A percentile compares a stretch with the other conserved stretches of the same genome.
Evolutionary conservation across 2,113 vertebrate species (phyloP).

Genomic region (Leucosticte australis): DNA sequence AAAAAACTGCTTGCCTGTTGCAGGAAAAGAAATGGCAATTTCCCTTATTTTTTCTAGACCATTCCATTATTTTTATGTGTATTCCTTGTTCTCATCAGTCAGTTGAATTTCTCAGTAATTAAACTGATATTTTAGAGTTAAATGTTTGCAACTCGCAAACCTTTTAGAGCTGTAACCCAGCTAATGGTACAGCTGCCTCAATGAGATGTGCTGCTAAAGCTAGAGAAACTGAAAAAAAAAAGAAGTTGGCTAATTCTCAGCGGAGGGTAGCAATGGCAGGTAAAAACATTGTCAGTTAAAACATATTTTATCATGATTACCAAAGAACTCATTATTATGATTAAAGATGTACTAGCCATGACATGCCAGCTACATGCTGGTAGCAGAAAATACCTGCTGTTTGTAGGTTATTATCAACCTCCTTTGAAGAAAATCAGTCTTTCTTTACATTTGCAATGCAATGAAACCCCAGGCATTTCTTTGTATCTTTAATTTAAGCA

Average conservation of each 20-base stretch:
- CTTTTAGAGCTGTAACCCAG: neutral
- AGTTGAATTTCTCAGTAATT: neutral
- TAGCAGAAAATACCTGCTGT: conserved; percentile 70
- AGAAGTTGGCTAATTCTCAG: neutral
- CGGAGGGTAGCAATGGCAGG: conserved; percentile 22
- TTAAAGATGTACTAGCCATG: conserved; percentile 66
- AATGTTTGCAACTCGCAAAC: neutral
- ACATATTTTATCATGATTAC: conserved; percentile 66
- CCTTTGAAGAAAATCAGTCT: conserved; percentile 63
- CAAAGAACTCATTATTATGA: conserved; percentile 64
- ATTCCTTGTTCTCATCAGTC: neutral
- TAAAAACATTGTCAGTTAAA: conserved; percentile 48
- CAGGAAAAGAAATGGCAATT: neutral
- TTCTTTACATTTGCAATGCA: conserved; percentile 65
- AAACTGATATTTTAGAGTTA: neutral
- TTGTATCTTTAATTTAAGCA: conserved; percentile 57
- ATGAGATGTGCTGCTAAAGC: neutral
- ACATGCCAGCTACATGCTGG: conserved; percentile 65
- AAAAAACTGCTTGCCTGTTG: neutral
- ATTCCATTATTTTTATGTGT: neutral
- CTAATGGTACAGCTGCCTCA: neutral
- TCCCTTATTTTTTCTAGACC: neutral
- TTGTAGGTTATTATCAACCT: conserved; percentile 65
- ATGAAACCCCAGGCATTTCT: conserved; percentile 62
- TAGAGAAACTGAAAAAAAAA: neutral